phyloP scores from a whole-genome alignment of 1,140 invertebrate species.

The Samia ricini region DNA sequence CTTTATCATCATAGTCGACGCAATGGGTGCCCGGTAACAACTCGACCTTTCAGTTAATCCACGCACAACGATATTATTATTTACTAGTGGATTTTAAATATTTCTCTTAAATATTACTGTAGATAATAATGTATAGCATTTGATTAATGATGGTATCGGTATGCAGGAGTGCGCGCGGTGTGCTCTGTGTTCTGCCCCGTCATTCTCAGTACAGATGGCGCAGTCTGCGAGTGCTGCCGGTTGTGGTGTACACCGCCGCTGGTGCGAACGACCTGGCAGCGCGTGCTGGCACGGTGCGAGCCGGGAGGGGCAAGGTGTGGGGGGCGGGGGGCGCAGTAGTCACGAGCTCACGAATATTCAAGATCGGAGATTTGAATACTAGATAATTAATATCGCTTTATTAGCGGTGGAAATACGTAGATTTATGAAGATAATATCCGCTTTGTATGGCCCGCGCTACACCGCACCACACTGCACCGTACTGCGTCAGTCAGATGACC shows the following conservation, averaged over 20 bases:
- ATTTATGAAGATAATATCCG: constrained; percentile 65
- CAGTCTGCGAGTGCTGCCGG: constrained; percentile 3
- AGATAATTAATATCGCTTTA: constrained; percentile 77
- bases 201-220: neutral
- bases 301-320: constrained; percentile 2
- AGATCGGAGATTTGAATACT: constrained; percentile 72
- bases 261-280: too few relatives aligned
- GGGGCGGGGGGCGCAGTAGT: constrained; percentile 29
- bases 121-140: neutral
- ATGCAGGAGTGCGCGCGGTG: neutral
- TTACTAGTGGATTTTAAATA: neutral
- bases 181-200: neutral
- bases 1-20: too few relatives aligned
- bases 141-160: neutral
- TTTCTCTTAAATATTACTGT: neutral
- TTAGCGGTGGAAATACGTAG: constrained; percentile 65
- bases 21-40: too few relatives aligned
- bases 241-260: constrained; percentile 1
- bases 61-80: neutral
- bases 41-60: too few relatives aligned
- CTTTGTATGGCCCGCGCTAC: constrained; percentile 49
- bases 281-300: neutral
- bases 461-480: neutral
- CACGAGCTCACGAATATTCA: constrained; percentile 60
- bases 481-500: constrained; percentile 37